Evolutionary conservation across 1,140 invertebrate species (phyloP).

Genomic region (Pogonomyrmex barbatus): DNA sequence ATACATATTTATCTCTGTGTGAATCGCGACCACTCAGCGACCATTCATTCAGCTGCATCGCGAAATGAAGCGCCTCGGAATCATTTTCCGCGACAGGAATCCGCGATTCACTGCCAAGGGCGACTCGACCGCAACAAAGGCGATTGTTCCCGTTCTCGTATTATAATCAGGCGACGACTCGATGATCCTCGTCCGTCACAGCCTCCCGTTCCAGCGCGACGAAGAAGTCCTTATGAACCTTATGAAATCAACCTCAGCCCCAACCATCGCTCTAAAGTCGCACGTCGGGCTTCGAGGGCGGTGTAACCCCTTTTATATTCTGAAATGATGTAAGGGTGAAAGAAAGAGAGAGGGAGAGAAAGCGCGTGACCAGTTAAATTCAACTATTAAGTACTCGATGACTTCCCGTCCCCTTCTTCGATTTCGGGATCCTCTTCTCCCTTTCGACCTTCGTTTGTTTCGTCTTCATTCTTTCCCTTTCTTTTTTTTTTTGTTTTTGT

Average conservation of each 20-base stretch:
- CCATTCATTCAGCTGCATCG: conserved; percentile 55
- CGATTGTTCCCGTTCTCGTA: conserved; percentile 67
- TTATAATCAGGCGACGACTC: conserved; percentile 23
- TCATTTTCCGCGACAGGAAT: conserved; percentile 50
- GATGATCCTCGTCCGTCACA: not conserved
- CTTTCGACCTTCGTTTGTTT: no score
- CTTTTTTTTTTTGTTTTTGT: not conserved
- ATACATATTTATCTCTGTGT: not conserved
- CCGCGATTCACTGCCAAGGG: conserved; percentile 66
- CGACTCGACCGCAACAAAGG: conserved; percentile 43
- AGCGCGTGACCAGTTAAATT: no score
- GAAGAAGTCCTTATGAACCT: not conserved
- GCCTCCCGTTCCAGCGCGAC: not conserved
- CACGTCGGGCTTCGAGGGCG: no score
- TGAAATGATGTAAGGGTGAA: no score
- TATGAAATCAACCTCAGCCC: not conserved
- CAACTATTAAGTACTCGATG: not conserved
- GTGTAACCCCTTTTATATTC: no score
- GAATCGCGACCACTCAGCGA: not conserved
- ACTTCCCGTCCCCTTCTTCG: not conserved
- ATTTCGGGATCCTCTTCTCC: no score
- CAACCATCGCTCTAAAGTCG: no score
- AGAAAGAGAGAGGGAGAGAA: no score
- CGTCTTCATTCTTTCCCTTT: not conserved
- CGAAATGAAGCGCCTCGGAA: conserved; percentile 39